A percentile compares a stretch with the other conserved stretches of the same genome.
phyloP scores from a whole-genome alignment of 2,888 invertebrate genomes.

The Proisotoma minuta region DNA sequence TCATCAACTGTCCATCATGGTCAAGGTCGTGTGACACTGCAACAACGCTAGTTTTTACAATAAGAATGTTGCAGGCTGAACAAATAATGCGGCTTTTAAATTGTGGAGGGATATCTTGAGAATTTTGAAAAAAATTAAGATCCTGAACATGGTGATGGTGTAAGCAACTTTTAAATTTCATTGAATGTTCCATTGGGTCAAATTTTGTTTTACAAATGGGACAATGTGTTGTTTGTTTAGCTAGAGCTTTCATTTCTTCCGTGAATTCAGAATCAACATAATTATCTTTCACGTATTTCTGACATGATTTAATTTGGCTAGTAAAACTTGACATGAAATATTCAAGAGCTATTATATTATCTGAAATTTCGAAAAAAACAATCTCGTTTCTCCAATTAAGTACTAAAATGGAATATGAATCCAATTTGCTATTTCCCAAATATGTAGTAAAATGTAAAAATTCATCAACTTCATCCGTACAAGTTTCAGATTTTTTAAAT shows the following conservation, averaged over 20 bases:
- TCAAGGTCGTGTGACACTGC: neutral
- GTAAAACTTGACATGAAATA: neutral
- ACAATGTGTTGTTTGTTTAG: neutral
- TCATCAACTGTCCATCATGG: neutral
- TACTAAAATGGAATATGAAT: neutral
- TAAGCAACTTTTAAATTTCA: neutral
- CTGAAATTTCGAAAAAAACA: neutral
- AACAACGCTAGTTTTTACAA: neutral
- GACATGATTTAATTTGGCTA: neutral
- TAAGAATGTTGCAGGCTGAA: neutral
- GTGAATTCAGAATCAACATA: neutral
- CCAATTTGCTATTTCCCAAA: too few relatives aligned
- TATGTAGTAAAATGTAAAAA: too few relatives aligned
- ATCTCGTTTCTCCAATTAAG: neutral
- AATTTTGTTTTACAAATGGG: neutral
- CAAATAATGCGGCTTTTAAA: neutral
- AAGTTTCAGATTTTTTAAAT: neutral
- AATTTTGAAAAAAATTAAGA: neutral
- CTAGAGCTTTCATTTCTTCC: neutral
- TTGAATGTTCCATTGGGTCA: neutral
- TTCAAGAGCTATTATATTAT: neutral
- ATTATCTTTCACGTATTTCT: neutral
- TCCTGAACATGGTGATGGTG: neutral
- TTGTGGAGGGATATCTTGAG: neutral
- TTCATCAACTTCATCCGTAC: neutral